These are phyloP conservation scores for Turdus rufiventris DNA, from an alignment of 2,113 vertebrate species.

Conservation along the genomic window DNA sequence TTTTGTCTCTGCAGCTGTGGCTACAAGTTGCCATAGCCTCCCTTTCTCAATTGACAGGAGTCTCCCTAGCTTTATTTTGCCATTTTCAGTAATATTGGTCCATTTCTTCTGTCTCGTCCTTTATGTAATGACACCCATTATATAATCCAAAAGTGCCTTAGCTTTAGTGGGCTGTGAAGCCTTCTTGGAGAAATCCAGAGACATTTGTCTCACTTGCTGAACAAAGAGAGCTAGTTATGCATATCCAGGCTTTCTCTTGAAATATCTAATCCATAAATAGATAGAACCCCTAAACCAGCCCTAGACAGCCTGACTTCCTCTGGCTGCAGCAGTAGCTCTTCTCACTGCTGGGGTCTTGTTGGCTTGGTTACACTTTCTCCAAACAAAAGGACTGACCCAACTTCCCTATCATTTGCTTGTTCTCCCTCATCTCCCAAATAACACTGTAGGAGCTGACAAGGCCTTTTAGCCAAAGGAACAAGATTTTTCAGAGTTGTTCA, in stretches of 20 bases:
- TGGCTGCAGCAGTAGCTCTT: neutral
- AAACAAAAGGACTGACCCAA: neutral
- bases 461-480: neutral
- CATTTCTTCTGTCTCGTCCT: neutral
- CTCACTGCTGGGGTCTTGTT: neutral
- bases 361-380: neutral
- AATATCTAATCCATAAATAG: neutral
- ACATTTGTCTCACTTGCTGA: neutral
- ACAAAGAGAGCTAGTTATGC: neutral
- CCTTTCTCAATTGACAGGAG: neutral
- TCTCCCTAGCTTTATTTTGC: neutral
- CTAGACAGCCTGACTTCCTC: neutral
- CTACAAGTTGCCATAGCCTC: neutral
- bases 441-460: neutral
- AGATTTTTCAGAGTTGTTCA: neutral
- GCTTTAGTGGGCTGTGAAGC: neutral
- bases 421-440: neutral
- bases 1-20: neutral
- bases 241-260: neutral
- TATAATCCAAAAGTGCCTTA: neutral
- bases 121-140: rapidly evolving
- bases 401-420: neutral
- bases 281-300: neutral
- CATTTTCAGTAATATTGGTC: neutral
- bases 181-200: neutral